phyloP scores from a whole-genome alignment of 2,797 vertebrate species.

The Pogoniulus pusillus region DNA sequence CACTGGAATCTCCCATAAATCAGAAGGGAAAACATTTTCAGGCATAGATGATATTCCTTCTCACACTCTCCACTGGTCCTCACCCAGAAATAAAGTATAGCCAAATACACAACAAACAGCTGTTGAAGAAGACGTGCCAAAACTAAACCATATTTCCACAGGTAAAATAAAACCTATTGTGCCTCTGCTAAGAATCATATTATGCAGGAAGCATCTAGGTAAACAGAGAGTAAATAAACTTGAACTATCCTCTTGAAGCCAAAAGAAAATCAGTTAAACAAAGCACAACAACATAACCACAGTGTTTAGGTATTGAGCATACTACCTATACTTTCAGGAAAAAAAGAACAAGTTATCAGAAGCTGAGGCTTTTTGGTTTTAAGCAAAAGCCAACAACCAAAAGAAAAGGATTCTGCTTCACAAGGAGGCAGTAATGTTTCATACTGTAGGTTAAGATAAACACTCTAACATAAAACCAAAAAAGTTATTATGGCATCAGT shows the following conservation, averaged over 20 bases:
- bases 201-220: background rate
- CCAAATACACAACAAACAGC: constrained; percentile 38
- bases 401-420: background rate
- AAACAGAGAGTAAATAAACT: constrained; percentile 41
- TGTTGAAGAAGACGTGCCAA: constrained; percentile 31
- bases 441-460: background rate
- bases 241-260: constrained; percentile 1
- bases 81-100: constrained; percentile 19
- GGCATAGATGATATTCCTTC: background rate
- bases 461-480: background rate
- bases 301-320: background rate
- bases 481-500: background rate
- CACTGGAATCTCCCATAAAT: background rate
- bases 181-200: constrained; percentile 12
- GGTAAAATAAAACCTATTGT: constrained; percentile 47
- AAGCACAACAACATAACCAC: background rate
- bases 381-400: background rate
- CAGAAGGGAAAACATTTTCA: constrained; percentile 20
- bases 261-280: constrained; percentile 2
- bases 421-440: background rate
- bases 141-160: constrained; percentile 11
- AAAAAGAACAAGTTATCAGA: background rate
- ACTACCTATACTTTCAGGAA: background rate
- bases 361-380: background rate
- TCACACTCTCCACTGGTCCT: background rate